phyloP scores from a whole-genome alignment of 2,888 invertebrate genomes.

The Anaspis maculata region DNA sequence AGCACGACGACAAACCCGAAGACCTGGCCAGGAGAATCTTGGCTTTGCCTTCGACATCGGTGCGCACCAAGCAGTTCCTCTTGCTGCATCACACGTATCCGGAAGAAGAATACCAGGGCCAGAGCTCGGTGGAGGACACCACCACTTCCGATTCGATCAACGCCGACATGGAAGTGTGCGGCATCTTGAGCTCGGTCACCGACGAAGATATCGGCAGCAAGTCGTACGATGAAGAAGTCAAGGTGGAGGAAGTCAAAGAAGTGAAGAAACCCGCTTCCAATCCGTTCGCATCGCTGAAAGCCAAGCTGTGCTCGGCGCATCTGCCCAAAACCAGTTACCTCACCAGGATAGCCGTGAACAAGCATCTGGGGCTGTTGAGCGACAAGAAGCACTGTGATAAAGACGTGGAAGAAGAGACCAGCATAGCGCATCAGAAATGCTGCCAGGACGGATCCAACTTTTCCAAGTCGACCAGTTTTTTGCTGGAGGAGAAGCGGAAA shows the following conservation, averaged over 20 bases:
- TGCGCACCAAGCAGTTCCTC: constrained; percentile 35
- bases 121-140: constrained; percentile 44
- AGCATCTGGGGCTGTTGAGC: constrained; percentile 37
- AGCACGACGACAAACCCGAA: constrained; percentile 47
- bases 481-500: constrained; percentile 33
- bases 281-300: constrained; percentile 40
- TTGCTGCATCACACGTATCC: constrained; percentile 35
- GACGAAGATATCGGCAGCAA: constrained; percentile 33
- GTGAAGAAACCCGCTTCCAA: constrained; percentile 35
- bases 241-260: constrained; percentile 35
- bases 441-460: constrained; percentile 30
- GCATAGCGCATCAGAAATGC: constrained; percentile 27
- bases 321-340: constrained; percentile 40
- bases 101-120: constrained; percentile 40
- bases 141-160: constrained; percentile 45
- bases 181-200: constrained; percentile 38
- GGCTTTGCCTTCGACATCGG: constrained; percentile 36
- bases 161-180: constrained; percentile 45
- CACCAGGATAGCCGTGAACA: constrained; percentile 41
- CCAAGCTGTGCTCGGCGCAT: constrained; percentile 42
- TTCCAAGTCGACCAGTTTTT: constrained; percentile 39
- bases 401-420: constrained; percentile 19
- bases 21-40: constrained; percentile 41
- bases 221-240: constrained; percentile 29
- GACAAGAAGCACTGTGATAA: constrained; percentile 29